Conservation (phyloP, 2,888 invertebrate species). For the Eupithecia vulgata region DNA sequence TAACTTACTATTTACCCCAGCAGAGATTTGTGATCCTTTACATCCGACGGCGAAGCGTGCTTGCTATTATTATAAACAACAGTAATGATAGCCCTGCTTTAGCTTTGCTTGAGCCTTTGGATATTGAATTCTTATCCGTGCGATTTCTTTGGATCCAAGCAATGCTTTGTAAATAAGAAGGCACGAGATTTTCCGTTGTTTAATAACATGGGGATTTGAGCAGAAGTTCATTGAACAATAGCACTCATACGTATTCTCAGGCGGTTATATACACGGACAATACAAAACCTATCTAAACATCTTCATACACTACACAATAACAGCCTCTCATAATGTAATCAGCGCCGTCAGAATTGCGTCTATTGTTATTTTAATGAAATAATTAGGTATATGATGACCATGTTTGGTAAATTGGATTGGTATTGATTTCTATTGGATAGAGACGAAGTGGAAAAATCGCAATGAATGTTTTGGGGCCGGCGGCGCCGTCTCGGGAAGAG, state of each 20-base stretch:
- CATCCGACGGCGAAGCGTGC: slow-evolving; percentile 53
- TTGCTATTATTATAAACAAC: slow-evolving; percentile 27
- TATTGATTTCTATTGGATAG: slow-evolving; percentile 38
- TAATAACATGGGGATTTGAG: slow-evolving; percentile 6
- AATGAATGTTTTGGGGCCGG: slow-evolving; percentile 53
- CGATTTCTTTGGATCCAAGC: slow-evolving; percentile 12
- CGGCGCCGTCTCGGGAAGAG: slow-evolving; percentile 44
- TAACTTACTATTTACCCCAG: slow-evolving; percentile 69
- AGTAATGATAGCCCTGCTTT: slow-evolving; percentile 20
- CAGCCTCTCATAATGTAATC: slow-evolving; percentile 13
- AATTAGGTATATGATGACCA: slow-evolving; percentile 22
- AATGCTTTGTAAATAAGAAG: slow-evolving; percentile 5
- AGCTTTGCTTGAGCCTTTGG: slow-evolving; percentile 18
- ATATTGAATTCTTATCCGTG: slow-evolving; percentile 14
- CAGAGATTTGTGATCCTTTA: slow-evolving; percentile 64
- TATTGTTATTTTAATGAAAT: slow-evolving; percentile 35
- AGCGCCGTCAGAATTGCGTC: slow-evolving; percentile 24
- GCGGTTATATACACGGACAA: not conserved
- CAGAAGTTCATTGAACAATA: not conserved
- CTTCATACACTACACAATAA: not conserved
- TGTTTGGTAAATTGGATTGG: slow-evolving; percentile 36
- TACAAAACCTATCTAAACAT: not conserved
- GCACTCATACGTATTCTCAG: not conserved
- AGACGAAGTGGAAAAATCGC: slow-evolving; percentile 46
- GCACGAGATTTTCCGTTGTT: slow-evolving; percentile 7